Evolutionary conservation across 2,113 vertebrate genomes (phyloP), one percentile per base, ranked within the genome.

Genomic region (Dasyornis broadbenti): DNA sequence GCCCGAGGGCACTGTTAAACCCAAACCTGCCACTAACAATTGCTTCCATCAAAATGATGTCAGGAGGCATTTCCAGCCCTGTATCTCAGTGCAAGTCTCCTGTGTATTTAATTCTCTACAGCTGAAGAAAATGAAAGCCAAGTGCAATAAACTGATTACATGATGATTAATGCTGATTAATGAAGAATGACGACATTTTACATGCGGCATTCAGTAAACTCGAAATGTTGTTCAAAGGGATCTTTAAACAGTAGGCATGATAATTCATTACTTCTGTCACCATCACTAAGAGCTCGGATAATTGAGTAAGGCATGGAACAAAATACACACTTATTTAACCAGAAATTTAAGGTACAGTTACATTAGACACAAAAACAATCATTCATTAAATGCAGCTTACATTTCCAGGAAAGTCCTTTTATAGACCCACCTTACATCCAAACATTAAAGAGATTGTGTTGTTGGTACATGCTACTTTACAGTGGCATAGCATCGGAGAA

Each of bases 361-460:
- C 80, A 84, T 56, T 68, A 90, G 19, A 91, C 59, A 92, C 27
- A 83, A 92, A 42, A n/a, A 42, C 82, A 93, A 86, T 80, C 70
- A 87, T 44, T 90, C 92, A 91, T 77, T 93, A 93, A 97, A 94
- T 20, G 63, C 87, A 96, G 76, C 39, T 82, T 88, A 97, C 75
- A 83, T 92, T 95, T 95, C 79, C 64, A 89, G 87, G 85, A 96
- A 94, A 82, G 95, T 93, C 94, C 90, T 89, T 92, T 87, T 89
- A 94, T 53, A 96, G 98, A 99, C 98, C 98, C 98, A 99, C 98
- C 98, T 99, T 98, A 97, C 98, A 99, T 97, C 98, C 98, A 97
- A 99, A 99, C 98, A 99, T 98, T 97, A 99, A 98, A 47, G 98
- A 99, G 96, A 99, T 92, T 94, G 98, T 98, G 97, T 98, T 98